A percentile compares a stretch with the other conserved stretches of the same genome.
These are phyloP conservation scores for Eilema sororculum DNA, from an alignment of 2,888 invertebrate genomes.

Conservation along the genomic window DNA sequence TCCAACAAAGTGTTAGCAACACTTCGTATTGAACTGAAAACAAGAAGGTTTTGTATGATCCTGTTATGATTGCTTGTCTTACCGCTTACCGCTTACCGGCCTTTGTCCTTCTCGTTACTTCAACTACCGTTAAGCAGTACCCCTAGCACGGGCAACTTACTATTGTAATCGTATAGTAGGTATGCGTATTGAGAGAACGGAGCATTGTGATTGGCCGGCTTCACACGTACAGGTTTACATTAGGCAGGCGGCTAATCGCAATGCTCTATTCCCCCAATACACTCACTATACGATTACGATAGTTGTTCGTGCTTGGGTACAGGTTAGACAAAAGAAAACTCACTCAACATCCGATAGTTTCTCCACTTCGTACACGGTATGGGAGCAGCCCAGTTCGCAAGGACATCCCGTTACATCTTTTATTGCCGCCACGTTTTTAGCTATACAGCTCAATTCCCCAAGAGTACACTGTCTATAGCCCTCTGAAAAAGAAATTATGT, in stretches of 20 bases:
- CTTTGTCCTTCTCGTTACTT: not conserved
- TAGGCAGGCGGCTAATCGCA: too few species aligned
- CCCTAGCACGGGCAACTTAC: too few species aligned
- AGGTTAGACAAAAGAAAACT: constrained; percentile 46
- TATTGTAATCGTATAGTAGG: too few species aligned
- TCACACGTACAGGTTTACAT: too few species aligned
- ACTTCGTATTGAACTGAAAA: constrained; percentile 41
- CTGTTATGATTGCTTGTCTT: not conserved
- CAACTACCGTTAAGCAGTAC: not conserved
- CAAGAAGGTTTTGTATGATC: not conserved
- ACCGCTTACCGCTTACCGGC: not conserved
- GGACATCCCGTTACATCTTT: constrained; percentile 88
- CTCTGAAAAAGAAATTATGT: constrained; percentile 58
- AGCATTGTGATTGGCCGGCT: too few species aligned
- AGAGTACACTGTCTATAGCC: constrained; percentile 88
- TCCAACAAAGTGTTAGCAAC: constrained; percentile 78
- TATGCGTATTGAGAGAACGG: too few species aligned
- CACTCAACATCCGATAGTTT: constrained; percentile 89
- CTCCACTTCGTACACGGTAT: constrained; percentile 92
- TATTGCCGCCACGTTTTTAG: constrained; percentile 82
- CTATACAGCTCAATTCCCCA: constrained; percentile 88
- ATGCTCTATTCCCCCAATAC: too few species aligned
- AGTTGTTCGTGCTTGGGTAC: too few species aligned
- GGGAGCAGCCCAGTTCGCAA: constrained; percentile 91
- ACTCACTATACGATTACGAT: too few species aligned